Evolutionary conservation across 2,888 invertebrate species (phyloP), one percentile per base, ranked within the genome.

Genomic region (Chrysina gloriosa): DNA sequence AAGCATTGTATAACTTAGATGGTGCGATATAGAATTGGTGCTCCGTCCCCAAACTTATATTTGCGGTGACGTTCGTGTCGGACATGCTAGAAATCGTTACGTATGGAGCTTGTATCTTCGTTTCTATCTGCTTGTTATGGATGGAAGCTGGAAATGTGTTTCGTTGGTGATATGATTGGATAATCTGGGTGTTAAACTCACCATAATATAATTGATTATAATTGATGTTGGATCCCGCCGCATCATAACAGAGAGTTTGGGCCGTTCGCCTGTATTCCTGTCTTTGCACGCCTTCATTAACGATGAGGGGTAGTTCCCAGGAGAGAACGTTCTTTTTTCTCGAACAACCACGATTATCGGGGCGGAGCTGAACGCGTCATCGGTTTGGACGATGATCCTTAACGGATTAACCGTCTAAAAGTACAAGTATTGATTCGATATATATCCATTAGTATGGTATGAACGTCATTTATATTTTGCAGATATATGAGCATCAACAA

Each of bases 311-410:
- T 5, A 94, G 84, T 77, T 92, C 90, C 93, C 94, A 94, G 0
- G 94, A 93, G 67, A 92, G 83, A 1, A 93, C 90, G 52, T 90
- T 90, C 78, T 88, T 73, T 90, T 90, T 79, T 94, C 92, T 42
- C 90, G 83, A 0, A 92, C 90, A 0, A 93, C 92, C 65, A 94
- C 87, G 73, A 93, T 86, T 3, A 93, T 81, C 0, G 94, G 93
- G 71, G 85, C 86, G 0, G 86, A 84, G 29, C 82, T 78, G 56
- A 85, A 86, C 0, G 89, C 67, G 67, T 78, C 56, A 4, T 65
- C 25, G 56, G 75, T 75, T 21, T 34, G 36, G 2, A 65, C 69
- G 3, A 36, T 11, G 6, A 69, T 48, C 27, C 69, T 27, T 27
- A 69, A 34, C 5, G 69, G 69, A 50, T 58, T 56, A 7, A n/a